These are phyloP conservation scores for Zenarchopterus dispar DNA, from an alignment of 2,797 vertebrate species.

Conservation along the genomic window DNA sequence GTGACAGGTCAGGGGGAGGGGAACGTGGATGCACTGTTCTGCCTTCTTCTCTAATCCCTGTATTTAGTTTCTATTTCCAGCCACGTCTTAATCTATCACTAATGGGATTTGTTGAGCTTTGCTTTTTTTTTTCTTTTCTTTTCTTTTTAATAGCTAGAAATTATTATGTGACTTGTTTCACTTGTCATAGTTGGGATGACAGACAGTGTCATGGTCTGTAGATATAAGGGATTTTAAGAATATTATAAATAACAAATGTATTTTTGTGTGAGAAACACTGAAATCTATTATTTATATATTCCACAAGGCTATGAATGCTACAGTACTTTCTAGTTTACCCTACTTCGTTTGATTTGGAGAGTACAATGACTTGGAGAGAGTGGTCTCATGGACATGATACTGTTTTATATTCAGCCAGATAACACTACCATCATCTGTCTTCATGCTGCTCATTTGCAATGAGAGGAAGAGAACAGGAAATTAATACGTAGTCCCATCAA, in stretches of 20 bases:
- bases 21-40: constrained; percentile 30
- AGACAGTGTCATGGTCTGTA: background rate
- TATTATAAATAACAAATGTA: background rate
- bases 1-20: constrained; percentile 34
- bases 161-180: constrained; percentile 33
- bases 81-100: constrained; percentile 74
- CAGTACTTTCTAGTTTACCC: background rate
- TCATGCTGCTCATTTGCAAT: background rate
- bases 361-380: too few species aligned
- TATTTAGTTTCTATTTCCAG: constrained; percentile 79
- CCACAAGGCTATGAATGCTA: background rate
- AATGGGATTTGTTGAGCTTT: constrained; percentile 75
- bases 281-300: background rate
- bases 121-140: constrained; percentile 60
- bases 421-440: background rate
- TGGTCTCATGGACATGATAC: too few species aligned
- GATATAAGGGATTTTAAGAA: too few species aligned
- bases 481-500: background rate
- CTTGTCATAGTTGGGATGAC: background rate
- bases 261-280: too few species aligned
- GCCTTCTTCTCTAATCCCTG: constrained; percentile 71
- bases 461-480: background rate
- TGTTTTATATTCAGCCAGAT: background rate
- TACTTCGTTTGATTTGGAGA: too few species aligned
- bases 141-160: constrained; percentile 32